A percentile compares a stretch with the other conserved stretches of the same genome.
Conservation (phyloP, 2,888 invertebrate genomes). For the Dicroscelio sp. region DNA sequence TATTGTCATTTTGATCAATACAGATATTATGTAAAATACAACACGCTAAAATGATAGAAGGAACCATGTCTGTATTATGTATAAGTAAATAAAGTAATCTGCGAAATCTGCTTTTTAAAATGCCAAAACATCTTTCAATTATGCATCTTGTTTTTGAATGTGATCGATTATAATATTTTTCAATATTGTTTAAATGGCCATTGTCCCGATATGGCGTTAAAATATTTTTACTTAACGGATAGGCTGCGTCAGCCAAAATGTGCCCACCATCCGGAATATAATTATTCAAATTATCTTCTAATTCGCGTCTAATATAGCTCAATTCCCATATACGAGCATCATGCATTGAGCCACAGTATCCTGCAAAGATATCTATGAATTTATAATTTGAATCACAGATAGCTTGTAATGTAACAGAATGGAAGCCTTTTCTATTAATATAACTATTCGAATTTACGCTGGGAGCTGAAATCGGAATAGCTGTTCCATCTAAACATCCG, state of each 20-base stretch:
- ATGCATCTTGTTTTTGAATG: constrained; percentile 45
- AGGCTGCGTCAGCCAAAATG: constrained; percentile 43
- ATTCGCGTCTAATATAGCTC: constrained; percentile 26
- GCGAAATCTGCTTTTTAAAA: constrained; percentile 48
- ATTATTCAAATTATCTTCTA: background rate
- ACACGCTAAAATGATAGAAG: too few relatives aligned
- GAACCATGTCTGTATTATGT: too few relatives aligned
- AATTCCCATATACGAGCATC: constrained; percentile 58
- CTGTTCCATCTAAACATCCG: constrained; percentile 36
- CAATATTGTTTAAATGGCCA: constrained; percentile 50
- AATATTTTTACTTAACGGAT: constrained; percentile 3
- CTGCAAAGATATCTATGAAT: constrained; percentile 44
- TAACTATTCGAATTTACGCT: constrained; percentile 50
- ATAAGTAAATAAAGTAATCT: too few relatives aligned
- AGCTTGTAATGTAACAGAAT: constrained; percentile 49
- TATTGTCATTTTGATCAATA: too few relatives aligned
- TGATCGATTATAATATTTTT: constrained; percentile 44
- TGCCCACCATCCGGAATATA: constrained; percentile 13
- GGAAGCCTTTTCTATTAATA: constrained; percentile 49
- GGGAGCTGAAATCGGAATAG: constrained; percentile 52
- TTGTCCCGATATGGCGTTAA: constrained; percentile 62
- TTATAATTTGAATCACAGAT: constrained; percentile 31
- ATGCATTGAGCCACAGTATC: constrained; percentile 57
- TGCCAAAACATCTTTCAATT: constrained; percentile 58
- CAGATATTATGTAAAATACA: too few relatives aligned